Conservation (phyloP, 2,113 vertebrate genomes). For the Phylloscopus whistleri region DNA sequence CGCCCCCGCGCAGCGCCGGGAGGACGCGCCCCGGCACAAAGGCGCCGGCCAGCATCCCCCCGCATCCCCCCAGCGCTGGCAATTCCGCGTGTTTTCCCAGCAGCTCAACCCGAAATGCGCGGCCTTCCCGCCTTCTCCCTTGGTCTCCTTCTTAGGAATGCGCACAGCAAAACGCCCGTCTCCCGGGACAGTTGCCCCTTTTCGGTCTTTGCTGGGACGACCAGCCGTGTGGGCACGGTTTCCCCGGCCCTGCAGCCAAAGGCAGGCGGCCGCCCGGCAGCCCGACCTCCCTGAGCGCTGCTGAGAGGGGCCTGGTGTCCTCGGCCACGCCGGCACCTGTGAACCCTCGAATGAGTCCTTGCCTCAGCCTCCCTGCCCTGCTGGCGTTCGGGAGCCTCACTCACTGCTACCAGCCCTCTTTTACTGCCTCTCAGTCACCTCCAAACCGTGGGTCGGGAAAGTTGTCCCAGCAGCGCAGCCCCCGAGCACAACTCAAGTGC, state of each 20-base stretch:
- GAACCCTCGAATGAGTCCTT: background rate
- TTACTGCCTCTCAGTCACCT: background rate
- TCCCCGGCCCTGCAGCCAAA: background rate
- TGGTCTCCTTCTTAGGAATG: background rate
- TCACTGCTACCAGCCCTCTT: background rate
- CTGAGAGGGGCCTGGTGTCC: background rate
- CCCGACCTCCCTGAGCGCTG: background rate
- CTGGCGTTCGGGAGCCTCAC: background rate
- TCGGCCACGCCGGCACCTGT: background rate
- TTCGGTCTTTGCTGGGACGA: background rate
- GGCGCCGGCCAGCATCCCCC: background rate
- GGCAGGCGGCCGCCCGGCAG: background rate
- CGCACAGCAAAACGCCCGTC: rapidly evolving
- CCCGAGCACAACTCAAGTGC: background rate
- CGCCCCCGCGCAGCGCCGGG: background rate
- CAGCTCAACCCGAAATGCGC: rapidly evolving
- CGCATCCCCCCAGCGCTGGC: background rate
- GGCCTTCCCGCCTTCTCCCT: background rate
- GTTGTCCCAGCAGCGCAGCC: background rate
- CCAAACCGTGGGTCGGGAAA: background rate
- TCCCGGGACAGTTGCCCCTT: rapidly evolving
- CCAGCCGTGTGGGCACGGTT: background rate
- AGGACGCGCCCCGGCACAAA: background rate
- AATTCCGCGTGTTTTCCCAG: background rate
- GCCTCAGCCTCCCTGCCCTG: background rate